Base-by-base conservation (phyloP, 2,797 vertebrate species). In the Enteromius trimaculatus region DNA sequence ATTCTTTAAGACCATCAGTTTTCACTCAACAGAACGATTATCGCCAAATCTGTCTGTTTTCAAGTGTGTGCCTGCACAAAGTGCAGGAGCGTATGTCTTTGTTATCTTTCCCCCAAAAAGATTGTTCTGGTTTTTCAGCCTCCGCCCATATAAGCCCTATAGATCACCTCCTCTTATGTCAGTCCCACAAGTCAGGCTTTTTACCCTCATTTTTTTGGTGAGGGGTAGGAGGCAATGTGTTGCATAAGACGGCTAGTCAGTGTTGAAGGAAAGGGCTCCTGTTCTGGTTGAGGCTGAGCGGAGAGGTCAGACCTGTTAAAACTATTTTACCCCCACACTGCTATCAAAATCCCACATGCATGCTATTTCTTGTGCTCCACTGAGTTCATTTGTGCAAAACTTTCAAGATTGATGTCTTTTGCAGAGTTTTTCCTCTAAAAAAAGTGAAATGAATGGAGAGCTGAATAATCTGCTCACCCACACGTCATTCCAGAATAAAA, bases 221-320 rank as follows among this genome's bases (percentile, higher is more conserved):
- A 2, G 39, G 42, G 42, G 77, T 84, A 81, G 77, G 70, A 80
- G 31, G 51, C 71, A 77, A 60, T 83, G 87, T 82, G 90, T 89
- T 91, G 86, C 88, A 90, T 91, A 88, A 92, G 87, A 86, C 78
- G 80, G 87, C 88, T 88, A 89, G 89, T 88, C 84, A 86, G 80
- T 85, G 42, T 74, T 70, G 19, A 51, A 69, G 64, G 82, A 85
- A 62, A 80, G 82, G 9, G 34, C 77, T 88, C 84, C 71, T 68
- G 84, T 87, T 84, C 82, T 75, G 60, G 39, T 49, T 77, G 84
- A 83, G 85, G 70, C 76, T 81, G 75, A 86, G 79, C 81, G 26
- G 79, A 84, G 81, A 87, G 83, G 83, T 89, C 83, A 86, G 86
- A 84, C 49, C 86, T 79, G 77, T 75, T 85, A 82, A 83, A 84